These are phyloP conservation scores for Malurus leucopterus DNA, from an alignment of 2,797 vertebrate species.

Conservation along the genomic window DNA sequence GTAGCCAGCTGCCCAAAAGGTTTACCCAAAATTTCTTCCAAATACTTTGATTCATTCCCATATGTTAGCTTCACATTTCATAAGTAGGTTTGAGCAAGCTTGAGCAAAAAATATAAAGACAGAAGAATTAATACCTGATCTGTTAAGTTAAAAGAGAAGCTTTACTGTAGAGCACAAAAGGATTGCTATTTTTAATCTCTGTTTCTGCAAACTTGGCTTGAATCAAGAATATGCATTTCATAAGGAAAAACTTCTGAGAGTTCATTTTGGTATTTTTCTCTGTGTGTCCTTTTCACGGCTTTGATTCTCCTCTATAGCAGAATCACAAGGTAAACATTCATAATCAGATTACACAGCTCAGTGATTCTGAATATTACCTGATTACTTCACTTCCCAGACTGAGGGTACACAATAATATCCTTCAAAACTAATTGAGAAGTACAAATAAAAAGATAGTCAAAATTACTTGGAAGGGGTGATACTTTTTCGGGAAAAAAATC, in stretches of 20 bases:
- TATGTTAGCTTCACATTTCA: neutral
- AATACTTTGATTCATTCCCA: neutral
- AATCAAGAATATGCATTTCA: neutral
- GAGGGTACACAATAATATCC: slow-evolving; percentile 1
- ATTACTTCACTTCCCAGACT: slow-evolving; percentile 25
- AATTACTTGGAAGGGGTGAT: neutral
- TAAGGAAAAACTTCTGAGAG: neutral
- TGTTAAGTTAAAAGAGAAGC: neutral
- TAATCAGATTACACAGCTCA: slow-evolving; percentile 31
- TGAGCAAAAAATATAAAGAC: neutral
- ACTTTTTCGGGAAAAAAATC: neutral
- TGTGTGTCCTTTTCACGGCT: neutral
- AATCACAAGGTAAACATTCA: slow-evolving; percentile 41
- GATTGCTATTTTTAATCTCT: neutral
- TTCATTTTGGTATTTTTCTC: neutral
- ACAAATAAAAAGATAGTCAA: neutral
- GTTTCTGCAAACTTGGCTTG: neutral
- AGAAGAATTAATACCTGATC: neutral
- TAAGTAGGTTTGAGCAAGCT: neutral
- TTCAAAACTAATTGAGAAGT: slow-evolving; percentile 31
- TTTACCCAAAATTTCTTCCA: neutral
- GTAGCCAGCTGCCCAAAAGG: neutral
- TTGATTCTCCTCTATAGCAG: slow-evolving; percentile 4
- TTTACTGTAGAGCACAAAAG: neutral
- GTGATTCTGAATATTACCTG: slow-evolving; percentile 49